Evolutionary conservation across 92 coral and sea anemone genomes (phyloP).

Genomic region (Parazoanthus swiftii): DNA sequence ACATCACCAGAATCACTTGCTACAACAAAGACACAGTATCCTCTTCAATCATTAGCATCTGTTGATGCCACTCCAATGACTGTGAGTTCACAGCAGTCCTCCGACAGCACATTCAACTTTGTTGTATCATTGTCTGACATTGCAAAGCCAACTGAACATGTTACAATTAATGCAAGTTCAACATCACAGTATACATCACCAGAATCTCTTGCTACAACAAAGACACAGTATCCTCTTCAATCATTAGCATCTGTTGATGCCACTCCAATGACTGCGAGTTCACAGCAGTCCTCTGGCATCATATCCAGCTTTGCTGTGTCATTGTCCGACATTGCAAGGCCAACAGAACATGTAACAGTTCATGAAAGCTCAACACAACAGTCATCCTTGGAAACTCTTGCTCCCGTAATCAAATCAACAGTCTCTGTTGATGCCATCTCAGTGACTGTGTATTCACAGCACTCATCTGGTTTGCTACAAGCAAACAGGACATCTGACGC

Average conservation of each 20-base stretch:
- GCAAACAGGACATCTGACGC: slow-evolving; percentile 1
- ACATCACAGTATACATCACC: neutral
- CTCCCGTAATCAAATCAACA: neutral
- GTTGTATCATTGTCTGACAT: neutral
- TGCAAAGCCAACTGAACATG: neutral
- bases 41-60: neutral
- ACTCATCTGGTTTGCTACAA: slow-evolving; percentile 10
- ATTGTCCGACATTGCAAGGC: neutral
- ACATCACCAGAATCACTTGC: neutral
- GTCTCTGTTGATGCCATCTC: neutral
- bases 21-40: neutral
- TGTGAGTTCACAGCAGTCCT: slow-evolving; percentile 2
- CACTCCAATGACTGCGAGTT: neutral
- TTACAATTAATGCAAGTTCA: neutral
- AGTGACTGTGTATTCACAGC: neutral
- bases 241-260: neutral
- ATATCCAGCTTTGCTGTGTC: neutral
- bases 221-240: neutral
- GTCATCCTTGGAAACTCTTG: neutral
- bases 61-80: neutral
- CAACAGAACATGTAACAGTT: neutral
- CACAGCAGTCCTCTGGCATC: neutral
- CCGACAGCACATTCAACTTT: neutral
- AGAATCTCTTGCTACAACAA: neutral
- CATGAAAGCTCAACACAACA: neutral